These are phyloP conservation scores for Sarcoramphus papa DNA, from an alignment of 2,797 vertebrate genomes.

Conservation along the genomic window DNA sequence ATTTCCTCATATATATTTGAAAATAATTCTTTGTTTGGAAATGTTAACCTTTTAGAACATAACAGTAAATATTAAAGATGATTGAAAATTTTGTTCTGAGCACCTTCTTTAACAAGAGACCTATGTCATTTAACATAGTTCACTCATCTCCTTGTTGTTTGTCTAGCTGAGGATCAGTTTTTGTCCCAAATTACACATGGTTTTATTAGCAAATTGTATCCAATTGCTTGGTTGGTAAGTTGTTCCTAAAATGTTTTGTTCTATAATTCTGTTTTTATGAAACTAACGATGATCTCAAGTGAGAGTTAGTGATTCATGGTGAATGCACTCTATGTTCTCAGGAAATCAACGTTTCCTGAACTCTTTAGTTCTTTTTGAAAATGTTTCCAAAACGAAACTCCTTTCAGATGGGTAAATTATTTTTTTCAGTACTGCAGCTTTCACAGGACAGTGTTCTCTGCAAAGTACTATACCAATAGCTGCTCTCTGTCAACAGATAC, in stretches of 20 bases:
- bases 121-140: background rate
- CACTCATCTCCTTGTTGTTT: background rate
- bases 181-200: background rate
- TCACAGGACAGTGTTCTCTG: background rate
- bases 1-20: background rate
- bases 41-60: background rate
- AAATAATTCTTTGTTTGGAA: background rate
- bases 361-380: background rate
- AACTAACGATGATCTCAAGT: background rate
- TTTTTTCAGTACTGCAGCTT: background rate
- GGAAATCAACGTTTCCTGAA: slow-evolving; percentile 28
- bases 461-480: background rate
- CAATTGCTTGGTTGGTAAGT: background rate
- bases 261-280: background rate
- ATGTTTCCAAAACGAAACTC: background rate
- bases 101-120: background rate
- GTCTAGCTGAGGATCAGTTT: background rate
- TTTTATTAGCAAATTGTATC: background rate
- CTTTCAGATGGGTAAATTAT: background rate
- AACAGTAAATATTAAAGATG: background rate
- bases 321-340: slow-evolving; percentile 3
- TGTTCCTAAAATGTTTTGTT: slow-evolving; percentile 16
- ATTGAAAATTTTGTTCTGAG: background rate
- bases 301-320: background rate
- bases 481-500: background rate